Percentiles rank a stretch among this genome's conserved stretches.
Conservation (phyloP, 2,888 invertebrate species). For the Lacanobia oleracea region DNA sequence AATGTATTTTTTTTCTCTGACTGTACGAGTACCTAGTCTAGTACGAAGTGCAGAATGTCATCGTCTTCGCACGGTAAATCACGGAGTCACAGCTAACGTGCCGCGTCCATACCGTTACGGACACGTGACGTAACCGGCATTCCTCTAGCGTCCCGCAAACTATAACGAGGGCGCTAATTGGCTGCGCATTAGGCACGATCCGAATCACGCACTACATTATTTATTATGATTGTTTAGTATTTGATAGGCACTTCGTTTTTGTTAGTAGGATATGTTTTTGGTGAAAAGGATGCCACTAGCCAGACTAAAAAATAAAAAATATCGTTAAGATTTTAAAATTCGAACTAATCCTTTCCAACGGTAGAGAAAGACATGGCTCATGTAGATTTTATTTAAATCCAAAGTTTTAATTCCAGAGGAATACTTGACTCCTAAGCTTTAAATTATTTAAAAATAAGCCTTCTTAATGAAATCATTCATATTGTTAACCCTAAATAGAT, state of each 20-base stretch:
- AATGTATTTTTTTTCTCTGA: neutral
- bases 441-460: neutral
- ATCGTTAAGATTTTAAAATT: neutral
- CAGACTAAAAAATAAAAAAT: neutral
- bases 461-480: neutral
- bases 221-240: conserved; percentile 46
- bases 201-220: conserved; percentile 52
- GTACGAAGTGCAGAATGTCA: conserved; percentile 49
- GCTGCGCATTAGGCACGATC: conserved; percentile 53
- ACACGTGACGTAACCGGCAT: conserved; percentile 63
- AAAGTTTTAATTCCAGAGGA: too few species aligned
- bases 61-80: conserved; percentile 55
- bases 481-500: neutral
- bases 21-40: neutral
- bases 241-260: conserved; percentile 38
- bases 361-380: too few species aligned
- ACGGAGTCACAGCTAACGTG: conserved; percentile 43
- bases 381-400: too few species aligned
- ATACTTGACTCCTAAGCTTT: too few species aligned
- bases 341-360: too few species aligned
- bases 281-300: neutral
- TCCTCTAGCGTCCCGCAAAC: conserved; percentile 58
- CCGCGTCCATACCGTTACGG: conserved; percentile 48
- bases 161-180: conserved; percentile 57
- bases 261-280: conserved; percentile 1